A percentile compares a stretch with the other conserved stretches of the same genome.
phyloP scores from a whole-genome alignment of 2,888 invertebrate species.

The Schizaphis graminum region DNA sequence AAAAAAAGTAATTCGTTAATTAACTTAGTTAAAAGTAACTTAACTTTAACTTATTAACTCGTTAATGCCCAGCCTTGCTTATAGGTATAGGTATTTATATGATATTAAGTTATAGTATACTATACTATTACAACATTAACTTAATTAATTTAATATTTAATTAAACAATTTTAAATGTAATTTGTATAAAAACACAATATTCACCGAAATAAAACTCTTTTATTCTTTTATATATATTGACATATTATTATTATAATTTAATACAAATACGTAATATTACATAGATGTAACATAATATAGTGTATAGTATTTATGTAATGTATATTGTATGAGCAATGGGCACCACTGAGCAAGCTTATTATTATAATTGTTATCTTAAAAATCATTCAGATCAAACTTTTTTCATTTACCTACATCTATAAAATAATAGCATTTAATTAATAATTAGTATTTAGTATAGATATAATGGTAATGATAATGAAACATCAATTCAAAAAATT shows the following conservation, averaged over 20 bases:
- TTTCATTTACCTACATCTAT: not conserved
- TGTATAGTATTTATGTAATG: no score
- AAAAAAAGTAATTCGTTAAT: no score
- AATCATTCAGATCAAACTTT: not conserved
- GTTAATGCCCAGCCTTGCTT: no score
- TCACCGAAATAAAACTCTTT: not conserved
- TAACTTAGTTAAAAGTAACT: no score
- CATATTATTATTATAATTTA: no score
- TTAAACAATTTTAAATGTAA: not conserved
- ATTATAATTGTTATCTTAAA: not conserved
- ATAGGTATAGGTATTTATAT: not conserved
- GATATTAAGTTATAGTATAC: not conserved
- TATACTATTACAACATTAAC: not conserved
- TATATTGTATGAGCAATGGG: no score
- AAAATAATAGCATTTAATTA: not conserved
- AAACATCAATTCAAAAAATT: constrained; percentile 74
- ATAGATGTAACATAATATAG: no score
- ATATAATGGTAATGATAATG: constrained; percentile 67
- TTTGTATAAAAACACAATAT: not conserved
- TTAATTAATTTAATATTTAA: not conserved
- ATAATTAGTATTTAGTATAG: constrained; percentile 56
- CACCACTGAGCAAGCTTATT: not conserved
- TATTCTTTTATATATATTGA: not conserved
- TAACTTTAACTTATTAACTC: no score
- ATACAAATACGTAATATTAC: no score